A percentile compares a stretch with the other conserved stretches of the same genome.
These are phyloP conservation scores for Proisotoma minuta DNA, from an alignment of 2,888 invertebrate genomes.

Conservation along the genomic window DNA sequence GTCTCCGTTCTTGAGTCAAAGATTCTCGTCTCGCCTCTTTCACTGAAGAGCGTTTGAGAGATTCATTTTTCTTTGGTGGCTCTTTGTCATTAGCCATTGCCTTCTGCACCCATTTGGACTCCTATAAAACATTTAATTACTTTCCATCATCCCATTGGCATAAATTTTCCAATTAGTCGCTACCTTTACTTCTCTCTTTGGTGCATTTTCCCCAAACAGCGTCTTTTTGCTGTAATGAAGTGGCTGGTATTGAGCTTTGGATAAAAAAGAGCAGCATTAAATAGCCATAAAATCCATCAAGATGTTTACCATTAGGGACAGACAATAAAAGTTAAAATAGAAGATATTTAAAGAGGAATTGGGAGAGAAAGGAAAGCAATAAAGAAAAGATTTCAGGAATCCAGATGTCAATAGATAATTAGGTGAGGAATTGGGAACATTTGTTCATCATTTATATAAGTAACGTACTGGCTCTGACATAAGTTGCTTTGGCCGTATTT, in stretches of 20 bases:
- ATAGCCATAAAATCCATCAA: too few relatives aligned
- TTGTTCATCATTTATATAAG: too few relatives aligned
- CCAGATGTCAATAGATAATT: too few relatives aligned
- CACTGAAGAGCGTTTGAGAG: conserved; percentile 1
- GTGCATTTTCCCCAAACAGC: conserved; percentile 37
- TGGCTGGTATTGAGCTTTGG: conserved; percentile 43
- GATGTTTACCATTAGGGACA: too few relatives aligned
- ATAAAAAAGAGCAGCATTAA: conserved; percentile 15
- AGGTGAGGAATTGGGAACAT: too few relatives aligned
- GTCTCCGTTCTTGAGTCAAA: conserved; percentile 17
- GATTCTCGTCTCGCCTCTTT: conserved; percentile 20
- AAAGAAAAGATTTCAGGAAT: too few relatives aligned
- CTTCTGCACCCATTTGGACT: conserved; percentile 42
- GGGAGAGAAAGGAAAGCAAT: too few relatives aligned
- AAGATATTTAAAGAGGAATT: too few relatives aligned
- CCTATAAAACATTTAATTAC: too few relatives aligned
- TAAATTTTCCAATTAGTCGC: too few relatives aligned
- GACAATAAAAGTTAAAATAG: background rate
- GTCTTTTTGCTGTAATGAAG: conserved; percentile 45
- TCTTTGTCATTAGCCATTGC: conserved; percentile 33
- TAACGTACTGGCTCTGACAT: conserved; percentile 2
- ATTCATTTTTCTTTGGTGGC: conserved; percentile 9
- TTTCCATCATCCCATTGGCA: too few relatives aligned
- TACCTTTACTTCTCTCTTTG: conserved; percentile 29
- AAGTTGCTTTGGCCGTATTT: conserved; percentile 11